Conservation (phyloP, 1,140 invertebrate species). For the Drosophila neocordata region DNA sequence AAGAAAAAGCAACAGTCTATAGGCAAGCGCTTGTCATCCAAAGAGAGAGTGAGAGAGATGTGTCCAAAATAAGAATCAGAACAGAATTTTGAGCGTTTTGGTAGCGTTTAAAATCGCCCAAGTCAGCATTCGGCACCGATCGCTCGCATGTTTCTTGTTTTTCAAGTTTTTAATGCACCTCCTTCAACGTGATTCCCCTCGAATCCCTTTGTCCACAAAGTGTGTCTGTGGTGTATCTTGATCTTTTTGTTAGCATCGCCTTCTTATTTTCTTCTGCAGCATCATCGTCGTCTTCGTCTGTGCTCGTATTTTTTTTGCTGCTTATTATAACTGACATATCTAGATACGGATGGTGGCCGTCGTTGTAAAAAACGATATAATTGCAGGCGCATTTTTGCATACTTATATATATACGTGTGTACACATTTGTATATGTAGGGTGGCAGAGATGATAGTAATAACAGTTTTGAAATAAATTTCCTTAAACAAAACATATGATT, state of each 20-base stretch:
- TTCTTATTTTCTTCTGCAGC: slow-evolving; percentile 13
- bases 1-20: too few species aligned
- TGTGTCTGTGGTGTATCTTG: slow-evolving; percentile 53
- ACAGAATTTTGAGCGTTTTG: slow-evolving; percentile 37
- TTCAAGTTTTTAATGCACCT: slow-evolving; percentile 66
- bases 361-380: slow-evolving; percentile 44
- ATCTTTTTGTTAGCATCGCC: slow-evolving; percentile 61
- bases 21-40: not conserved
- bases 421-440: too few species aligned
- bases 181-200: not conserved
- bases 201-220: slow-evolving; percentile 6
- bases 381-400: slow-evolving; percentile 62
- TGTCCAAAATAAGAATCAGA: too few species aligned
- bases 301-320: slow-evolving; percentile 68
- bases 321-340: slow-evolving; percentile 77
- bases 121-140: not conserved
- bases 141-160: slow-evolving; percentile 44
- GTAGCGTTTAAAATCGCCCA: slow-evolving; percentile 44
- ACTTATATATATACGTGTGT: too few species aligned
- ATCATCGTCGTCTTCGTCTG: slow-evolving; percentile 35
- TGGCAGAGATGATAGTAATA: slow-evolving; percentile 40
- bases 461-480: slow-evolving; percentile 56
- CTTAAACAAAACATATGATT: slow-evolving; percentile 54
- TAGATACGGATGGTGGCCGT: slow-evolving; percentile 42
- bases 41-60: slow-evolving; percentile 4